Conservation (phyloP, 2,888 invertebrate species). For the Nephrocerus scutellatus region DNA sequence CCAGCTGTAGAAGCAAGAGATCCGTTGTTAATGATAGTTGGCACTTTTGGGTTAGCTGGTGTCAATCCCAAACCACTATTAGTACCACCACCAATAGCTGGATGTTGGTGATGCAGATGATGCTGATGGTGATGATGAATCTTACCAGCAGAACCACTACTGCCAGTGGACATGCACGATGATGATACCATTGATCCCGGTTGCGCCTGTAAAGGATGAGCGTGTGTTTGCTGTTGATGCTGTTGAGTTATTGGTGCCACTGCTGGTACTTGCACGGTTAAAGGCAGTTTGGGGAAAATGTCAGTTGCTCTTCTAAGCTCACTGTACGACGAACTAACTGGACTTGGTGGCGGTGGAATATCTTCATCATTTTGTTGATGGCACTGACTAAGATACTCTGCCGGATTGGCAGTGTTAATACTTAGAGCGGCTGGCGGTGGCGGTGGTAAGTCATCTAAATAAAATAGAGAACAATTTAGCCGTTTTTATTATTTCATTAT, state of each 20-base stretch:
- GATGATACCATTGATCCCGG: too few relatives aligned
- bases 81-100: background rate
- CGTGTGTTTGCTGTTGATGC: too few relatives aligned
- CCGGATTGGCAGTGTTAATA: constrained; percentile 42
- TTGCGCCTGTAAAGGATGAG: too few relatives aligned
- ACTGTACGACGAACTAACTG: constrained; percentile 85
- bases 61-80: too few relatives aligned
- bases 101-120: constrained; percentile 2
- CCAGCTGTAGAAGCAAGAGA: background rate
- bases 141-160: too few relatives aligned
- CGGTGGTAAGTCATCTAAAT: constrained; percentile 56
- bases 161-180: too few relatives aligned
- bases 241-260: background rate
- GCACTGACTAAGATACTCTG: constrained; percentile 31
- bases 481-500: background rate
- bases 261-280: too few relatives aligned
- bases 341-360: constrained; percentile 75
- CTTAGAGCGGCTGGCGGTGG: constrained; percentile 51
- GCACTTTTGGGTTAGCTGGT: too few relatives aligned
- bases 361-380: constrained; percentile 51
- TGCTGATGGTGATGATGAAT: constrained; percentile 15
- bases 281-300: constrained; percentile 48
- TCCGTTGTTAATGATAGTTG: background rate
- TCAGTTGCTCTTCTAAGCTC: constrained; percentile 76
- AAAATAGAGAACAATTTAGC: constrained; percentile 1